These are phyloP conservation scores for Platycheirus rosarum DNA, from an alignment of 2,888 invertebrate species.

Conservation along the genomic window DNA sequence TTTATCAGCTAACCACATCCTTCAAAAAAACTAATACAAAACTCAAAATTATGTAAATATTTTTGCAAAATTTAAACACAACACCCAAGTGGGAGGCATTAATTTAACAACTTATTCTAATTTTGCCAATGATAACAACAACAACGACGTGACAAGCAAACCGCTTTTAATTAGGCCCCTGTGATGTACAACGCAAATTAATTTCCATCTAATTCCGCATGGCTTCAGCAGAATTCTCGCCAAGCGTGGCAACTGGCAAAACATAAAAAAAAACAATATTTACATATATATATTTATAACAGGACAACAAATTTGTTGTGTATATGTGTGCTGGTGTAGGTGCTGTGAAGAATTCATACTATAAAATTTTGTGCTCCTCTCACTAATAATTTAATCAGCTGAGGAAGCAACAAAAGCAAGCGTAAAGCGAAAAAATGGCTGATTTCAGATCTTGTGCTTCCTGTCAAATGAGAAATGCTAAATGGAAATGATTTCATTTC, in stretches of 20 bases:
- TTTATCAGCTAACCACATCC: slow-evolving; percentile 31
- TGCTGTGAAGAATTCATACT: slow-evolving; percentile 69
- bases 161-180: slow-evolving; percentile 59
- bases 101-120: slow-evolving; percentile 54
- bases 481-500: slow-evolving; percentile 74
- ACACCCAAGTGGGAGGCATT: slow-evolving; percentile 27
- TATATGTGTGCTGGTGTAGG: neutral
- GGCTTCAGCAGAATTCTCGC: slow-evolving; percentile 31
- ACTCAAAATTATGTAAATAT: slow-evolving; percentile 56
- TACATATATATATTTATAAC: slow-evolving; percentile 25
- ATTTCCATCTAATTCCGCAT: slow-evolving; percentile 64
- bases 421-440: slow-evolving; percentile 33
- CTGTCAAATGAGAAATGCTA: slow-evolving; percentile 65
- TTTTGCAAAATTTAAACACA: slow-evolving; percentile 37
- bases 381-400: slow-evolving; percentile 71
- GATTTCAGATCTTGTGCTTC: slow-evolving; percentile 56
- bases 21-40: neutral
- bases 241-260: slow-evolving; percentile 32
- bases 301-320: neutral
- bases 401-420: slow-evolving; percentile 21
- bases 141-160: slow-evolving; percentile 28
- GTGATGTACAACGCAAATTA: slow-evolving; percentile 59
- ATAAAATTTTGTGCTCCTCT: slow-evolving; percentile 56
- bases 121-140: slow-evolving; percentile 52
- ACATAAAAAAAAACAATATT: slow-evolving; percentile 21